phyloP scores from a whole-genome alignment of 2,888 invertebrate species.

The Synanthedon vespiformis region DNA sequence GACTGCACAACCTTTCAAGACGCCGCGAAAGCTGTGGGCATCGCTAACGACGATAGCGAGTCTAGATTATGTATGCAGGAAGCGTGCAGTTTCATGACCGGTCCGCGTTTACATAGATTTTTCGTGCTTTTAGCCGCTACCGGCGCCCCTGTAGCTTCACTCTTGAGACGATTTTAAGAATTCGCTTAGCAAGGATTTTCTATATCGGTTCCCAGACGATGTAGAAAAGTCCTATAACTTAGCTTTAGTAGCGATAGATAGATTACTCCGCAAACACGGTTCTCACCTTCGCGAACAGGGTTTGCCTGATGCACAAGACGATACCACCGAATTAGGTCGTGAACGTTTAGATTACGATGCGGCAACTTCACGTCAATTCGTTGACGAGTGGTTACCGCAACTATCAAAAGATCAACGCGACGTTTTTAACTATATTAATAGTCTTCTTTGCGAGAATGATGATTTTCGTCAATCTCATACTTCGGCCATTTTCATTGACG shows the following conservation, averaged over 20 bases:
- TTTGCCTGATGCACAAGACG: neutral
- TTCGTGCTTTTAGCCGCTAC: slow-evolving; percentile 5
- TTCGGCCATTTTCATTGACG: slow-evolving; percentile 1
- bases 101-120: slow-evolving; percentile 5
- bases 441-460: neutral
- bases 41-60: slow-evolving; percentile 7
- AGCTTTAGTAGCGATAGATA: neutral
- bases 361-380: neutral
- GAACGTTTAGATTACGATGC: neutral
- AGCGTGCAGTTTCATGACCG: slow-evolving; percentile 6
- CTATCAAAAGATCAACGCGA: neutral
- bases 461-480: neutral
- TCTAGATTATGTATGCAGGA: slow-evolving; percentile 5
- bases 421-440: neutral
- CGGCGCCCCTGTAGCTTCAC: slow-evolving; percentile 5
- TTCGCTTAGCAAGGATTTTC: slow-evolving; percentile 1
- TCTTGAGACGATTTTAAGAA: slow-evolving; percentile 1
- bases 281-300: neutral
- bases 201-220: neutral
- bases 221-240: neutral
- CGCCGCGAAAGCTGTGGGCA: slow-evolving; percentile 6
- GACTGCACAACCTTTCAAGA: slow-evolving; percentile 9
- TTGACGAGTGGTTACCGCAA: neutral
- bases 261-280: neutral
- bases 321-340: neutral